Percentiles rank a stretch among this genome's conserved stretches.
phyloP scores from a whole-genome alignment of 1,140 invertebrate genomes.

The Bombus fervidus region DNA sequence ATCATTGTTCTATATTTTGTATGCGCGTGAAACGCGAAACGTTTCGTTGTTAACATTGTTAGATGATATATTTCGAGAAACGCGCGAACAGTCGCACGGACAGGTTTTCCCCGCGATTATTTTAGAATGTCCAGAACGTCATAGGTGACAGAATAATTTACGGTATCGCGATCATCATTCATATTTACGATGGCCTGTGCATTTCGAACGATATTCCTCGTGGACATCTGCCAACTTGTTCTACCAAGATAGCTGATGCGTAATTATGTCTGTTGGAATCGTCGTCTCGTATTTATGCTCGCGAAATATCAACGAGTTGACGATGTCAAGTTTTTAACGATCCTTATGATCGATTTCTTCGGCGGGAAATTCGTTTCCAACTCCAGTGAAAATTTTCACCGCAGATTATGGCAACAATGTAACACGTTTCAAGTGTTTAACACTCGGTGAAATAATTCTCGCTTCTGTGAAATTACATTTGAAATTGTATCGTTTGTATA shows the following conservation, averaged over 20 bases:
- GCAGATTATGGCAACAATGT: too few species aligned
- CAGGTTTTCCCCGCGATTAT: constrained; percentile 13
- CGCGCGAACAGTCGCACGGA: neutral
- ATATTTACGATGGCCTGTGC: constrained; percentile 14
- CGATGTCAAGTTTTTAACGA: neutral
- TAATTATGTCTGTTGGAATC: neutral
- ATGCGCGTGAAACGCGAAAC: neutral
- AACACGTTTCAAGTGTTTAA: too few species aligned
- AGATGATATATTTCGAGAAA: neutral
- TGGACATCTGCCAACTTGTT: constrained; percentile 40
- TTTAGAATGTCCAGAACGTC: constrained; percentile 14
- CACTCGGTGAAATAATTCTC: too few species aligned
- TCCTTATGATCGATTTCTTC: neutral
- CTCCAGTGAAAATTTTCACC: neutral
- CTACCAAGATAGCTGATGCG: constrained; percentile 32
- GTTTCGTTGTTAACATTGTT: neutral
- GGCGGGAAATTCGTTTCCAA: neutral
- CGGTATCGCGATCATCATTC: constrained; percentile 29
- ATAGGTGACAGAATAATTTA: constrained; percentile 17
- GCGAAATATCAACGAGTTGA: neutral
- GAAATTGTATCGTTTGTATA: too few species aligned
- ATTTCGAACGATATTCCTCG: constrained; percentile 6
- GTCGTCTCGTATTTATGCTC: neutral
- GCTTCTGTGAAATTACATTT: too few species aligned
- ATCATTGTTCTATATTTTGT: neutral